Evolutionary conservation across 35 echinoderm and acorn worm genomes (phyloP), one percentile per base, ranked within the genome.

Genomic region (Ophiothrix spiculata): DNA sequence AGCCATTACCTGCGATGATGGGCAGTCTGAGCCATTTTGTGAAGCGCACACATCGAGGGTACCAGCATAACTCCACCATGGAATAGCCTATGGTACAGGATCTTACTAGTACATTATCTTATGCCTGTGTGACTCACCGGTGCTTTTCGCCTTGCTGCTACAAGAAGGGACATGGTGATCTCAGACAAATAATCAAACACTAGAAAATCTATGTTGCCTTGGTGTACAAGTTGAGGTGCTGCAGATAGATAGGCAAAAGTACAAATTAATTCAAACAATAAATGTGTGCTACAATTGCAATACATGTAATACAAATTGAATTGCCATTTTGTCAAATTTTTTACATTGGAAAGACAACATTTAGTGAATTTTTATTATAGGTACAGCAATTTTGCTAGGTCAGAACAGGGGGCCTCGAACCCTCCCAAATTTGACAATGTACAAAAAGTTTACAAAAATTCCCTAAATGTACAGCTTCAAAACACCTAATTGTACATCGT

Each of bases 161-260:
- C 89, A 31, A 99, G 85, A 11, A 99, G 89, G 13, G 96, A 99
- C 96, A 99, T 99, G n/a, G 96, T 99, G 37, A 99, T 99, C 86
- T 99, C 96, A 38, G 96, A 90, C 17, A 99, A 84, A 56, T 99
- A 99, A 56, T 99, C 96, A 87, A 99, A 99, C 38, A 99, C 96
- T 49, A 99, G 83, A 40, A 82, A 99, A 77, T 99, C 92, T 40
- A 99, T 89, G 35, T 91, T 83, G 32, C 96, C 96, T 39, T 94
- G 64, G 74, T 99, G 79, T 32, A 99, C 87, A 25, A 99, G 89
- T 75, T 99, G 96, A 36, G 96, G 96, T 54, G 96, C 96, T 99
- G 86, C 21, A 78, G 33, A 75, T 75, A 12, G 33, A 75, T 75
- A 75, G 34, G 10, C 12, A 37, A 78, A 37, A 33, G 13, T 78